Evolutionary conservation across 2,113 vertebrate genomes (phyloP), one percentile per base, ranked within the genome.

Genomic region (Sorex fumeus): DNA sequence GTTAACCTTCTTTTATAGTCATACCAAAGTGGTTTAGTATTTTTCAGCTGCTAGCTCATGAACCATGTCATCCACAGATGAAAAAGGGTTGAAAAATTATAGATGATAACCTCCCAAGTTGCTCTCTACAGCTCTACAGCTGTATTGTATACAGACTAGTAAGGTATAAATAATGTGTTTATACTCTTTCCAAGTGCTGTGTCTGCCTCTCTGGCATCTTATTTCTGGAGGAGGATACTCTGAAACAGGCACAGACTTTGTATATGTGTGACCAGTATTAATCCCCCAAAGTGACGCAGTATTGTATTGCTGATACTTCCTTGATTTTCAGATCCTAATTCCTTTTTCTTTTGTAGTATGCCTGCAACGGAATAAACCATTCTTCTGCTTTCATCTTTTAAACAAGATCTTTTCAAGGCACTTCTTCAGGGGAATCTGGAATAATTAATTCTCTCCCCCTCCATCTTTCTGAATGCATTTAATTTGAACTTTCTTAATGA

Each of bases 401-500:
- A 94, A 91, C 86, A 91, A 92, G 89, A 91, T 94, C 83, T 95
- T 94, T 92, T 95, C 50, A 72, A 86, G 90, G 91, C 40, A 43
- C 64, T 94, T 95, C 92, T 95, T 88, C 91, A 90, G 88, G 93
- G 92, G 94, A 95, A 91, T 86, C 72, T 91, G 67, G 64, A 93
- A 92, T 95, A 96, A 96, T 97, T 96, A 95, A 96, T 96, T 87
- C 72, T 57, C 88, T 43, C 21, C 86, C 60, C 66, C 53, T 90
- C 83, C 34, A 47, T 91, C 92, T 86, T 92, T 95, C 72, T 88
- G 90, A 95, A 88, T 95, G 92, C 83, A 25, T 94, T 95, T 96
- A 95, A 94, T 97, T 94, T 96, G 84, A 96, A 67, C 67, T 85
- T 92, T 96, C 96, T 92, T 96, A 97, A 95, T 97, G 96, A 96